phyloP scores from a whole-genome alignment of 2,113 vertebrate species.

The Fregata magnificens region DNA sequence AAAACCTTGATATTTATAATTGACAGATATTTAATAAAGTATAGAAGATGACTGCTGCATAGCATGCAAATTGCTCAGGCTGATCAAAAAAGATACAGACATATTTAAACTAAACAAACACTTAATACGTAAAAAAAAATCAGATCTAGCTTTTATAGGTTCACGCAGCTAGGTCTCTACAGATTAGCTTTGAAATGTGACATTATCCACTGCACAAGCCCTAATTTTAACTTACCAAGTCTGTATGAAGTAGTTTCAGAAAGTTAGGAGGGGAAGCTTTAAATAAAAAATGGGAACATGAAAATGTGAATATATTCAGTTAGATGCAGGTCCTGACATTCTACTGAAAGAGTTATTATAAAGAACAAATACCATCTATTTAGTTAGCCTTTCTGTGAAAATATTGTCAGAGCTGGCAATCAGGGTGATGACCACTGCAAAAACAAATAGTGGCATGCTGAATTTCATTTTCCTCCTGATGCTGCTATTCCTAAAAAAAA shows the following conservation, averaged over 20 bases:
- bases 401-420: slow-evolving; percentile 64
- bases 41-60: slow-evolving; percentile 71
- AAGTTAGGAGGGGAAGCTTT: slow-evolving; percentile 53
- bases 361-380: slow-evolving; percentile 61
- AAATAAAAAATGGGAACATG: slow-evolving; percentile 54
- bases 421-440: slow-evolving; percentile 58
- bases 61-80: slow-evolving; percentile 71
- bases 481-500: slow-evolving; percentile 1
- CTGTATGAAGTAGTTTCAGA: slow-evolving; percentile 26
- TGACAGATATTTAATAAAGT: slow-evolving; percentile 87
- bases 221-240: slow-evolving; percentile 41
- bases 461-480: slow-evolving; percentile 52
- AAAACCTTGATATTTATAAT: slow-evolving; percentile 88
- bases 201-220: slow-evolving; percentile 5
- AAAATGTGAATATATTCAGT: slow-evolving; percentile 42
- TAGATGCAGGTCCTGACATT: slow-evolving; percentile 29
- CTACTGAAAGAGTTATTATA: slow-evolving; percentile 50
- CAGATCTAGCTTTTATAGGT: slow-evolving; percentile 53
- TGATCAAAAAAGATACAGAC: slow-evolving; percentile 67
- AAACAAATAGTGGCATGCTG: slow-evolving; percentile 50
- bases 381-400: slow-evolving; percentile 63
- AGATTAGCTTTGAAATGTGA: slow-evolving; percentile 46
- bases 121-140: slow-evolving; percentile 31
- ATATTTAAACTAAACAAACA: slow-evolving; percentile 71
- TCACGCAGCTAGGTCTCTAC: slow-evolving; percentile 35